Evolutionary conservation across 2,888 invertebrate genomes (phyloP), one percentile per base, ranked within the genome.

Genomic region (Nymphalis urticae): DNA sequence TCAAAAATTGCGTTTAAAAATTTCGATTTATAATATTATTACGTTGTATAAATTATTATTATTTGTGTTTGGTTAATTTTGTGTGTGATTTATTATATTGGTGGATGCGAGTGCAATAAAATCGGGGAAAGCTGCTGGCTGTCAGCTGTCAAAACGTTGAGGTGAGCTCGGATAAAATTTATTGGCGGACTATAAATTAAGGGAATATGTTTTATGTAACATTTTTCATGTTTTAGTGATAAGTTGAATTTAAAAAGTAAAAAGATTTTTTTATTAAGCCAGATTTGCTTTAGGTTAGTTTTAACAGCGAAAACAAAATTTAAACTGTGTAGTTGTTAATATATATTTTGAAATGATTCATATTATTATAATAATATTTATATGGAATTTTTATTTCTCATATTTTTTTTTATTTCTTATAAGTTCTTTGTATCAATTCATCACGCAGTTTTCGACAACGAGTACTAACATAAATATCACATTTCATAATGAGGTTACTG

Each of bases 101-200:
- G 82, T 79, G 84, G 79, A 82, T 82, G 79, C 77, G 78, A 82
- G 83, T 79, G 79, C 75, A 79, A 79, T 79, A 80, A 79, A 82
- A 64, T 75, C 69, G 67, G 74, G 73, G 76, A 79, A 79, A 42
- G 42, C 85, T 84, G 86, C 73, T 80, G 71, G 80, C 82, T 83
- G 87, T 86, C 85, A 85, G 82, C 86, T 85, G 87, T 89, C 89
- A 88, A 83, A 86, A 78, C 82, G 84, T 81, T 78, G 84, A 86
- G 90, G 90, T 90, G 82, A 89, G 83, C 77, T 74, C 74, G 77
- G 75, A 73, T 62, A 68, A 72, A 71, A 77, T 75, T 78, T 79
- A 79, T 77, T 69, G 69, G 69, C 64, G 64, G 72, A 59, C 48
- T 68, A 74, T 75, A 76, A 76, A 78, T 75, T 76, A 74, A 58